Conservation (phyloP, 2,888 invertebrate species). For the Lagria hirta region DNA sequence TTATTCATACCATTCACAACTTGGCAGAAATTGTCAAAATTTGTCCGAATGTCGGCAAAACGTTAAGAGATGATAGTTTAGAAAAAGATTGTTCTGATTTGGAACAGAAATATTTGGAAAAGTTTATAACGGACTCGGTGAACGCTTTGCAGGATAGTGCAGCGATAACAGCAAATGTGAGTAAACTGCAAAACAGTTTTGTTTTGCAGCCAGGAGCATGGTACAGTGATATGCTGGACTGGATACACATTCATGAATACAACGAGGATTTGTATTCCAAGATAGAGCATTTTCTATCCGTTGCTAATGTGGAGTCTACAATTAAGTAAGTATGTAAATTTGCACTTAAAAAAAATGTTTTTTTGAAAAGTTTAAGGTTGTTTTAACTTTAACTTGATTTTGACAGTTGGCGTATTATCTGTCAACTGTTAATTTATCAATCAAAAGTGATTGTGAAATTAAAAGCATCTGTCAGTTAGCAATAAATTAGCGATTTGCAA, state of each 20-base stretch:
- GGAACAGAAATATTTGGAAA: constrained; percentile 61
- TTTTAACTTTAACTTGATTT: background rate
- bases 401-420: no score
- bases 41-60: constrained; percentile 51
- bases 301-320: constrained; percentile 33
- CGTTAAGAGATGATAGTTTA: constrained; percentile 57
- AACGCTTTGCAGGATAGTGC: constrained; percentile 29
- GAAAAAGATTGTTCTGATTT: constrained; percentile 56
- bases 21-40: constrained; percentile 55
- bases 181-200: constrained; percentile 36
- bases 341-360: constrained; percentile 2
- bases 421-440: no score
- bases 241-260: constrained; percentile 40
- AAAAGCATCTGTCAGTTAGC: no score
- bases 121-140: constrained; percentile 42
- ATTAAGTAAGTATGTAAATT: constrained; percentile 24
- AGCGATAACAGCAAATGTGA: constrained; percentile 19
- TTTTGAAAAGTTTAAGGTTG: constrained; percentile 1
- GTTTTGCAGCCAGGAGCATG: constrained; percentile 47
- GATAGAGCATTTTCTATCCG: constrained; percentile 35
- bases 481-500: no score
- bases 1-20: constrained; percentile 70
- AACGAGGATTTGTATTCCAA: constrained; percentile 42
- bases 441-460: no score
- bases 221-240: constrained; percentile 52